phyloP scores from a whole-genome alignment of 2,113 vertebrate genomes.

The Pionites leucogaster region DNA sequence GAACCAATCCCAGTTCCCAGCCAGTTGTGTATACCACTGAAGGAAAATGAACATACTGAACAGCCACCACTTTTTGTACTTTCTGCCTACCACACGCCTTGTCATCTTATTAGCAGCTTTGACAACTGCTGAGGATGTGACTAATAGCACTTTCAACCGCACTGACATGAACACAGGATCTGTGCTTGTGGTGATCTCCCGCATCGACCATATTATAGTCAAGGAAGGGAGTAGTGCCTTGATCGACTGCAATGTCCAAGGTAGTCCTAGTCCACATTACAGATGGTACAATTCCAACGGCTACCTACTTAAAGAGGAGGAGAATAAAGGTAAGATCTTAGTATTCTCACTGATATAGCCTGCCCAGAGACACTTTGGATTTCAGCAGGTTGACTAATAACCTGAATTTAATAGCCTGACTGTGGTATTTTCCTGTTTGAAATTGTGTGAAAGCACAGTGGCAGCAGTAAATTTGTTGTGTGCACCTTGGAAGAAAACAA shows the following conservation, averaged over 20 bases:
- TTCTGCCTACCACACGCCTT: slow-evolving; percentile 71
- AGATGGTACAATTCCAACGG: slow-evolving; percentile 95
- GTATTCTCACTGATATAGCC: background rate
- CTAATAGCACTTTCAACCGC: slow-evolving; percentile 73
- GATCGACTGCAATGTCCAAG: slow-evolving; percentile 92
- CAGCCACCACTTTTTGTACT: slow-evolving; percentile 54
- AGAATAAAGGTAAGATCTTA: slow-evolving; percentile 66
- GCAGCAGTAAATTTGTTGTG: background rate
- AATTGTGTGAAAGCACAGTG: background rate
- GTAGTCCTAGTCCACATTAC: slow-evolving; percentile 84
- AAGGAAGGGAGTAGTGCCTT: slow-evolving; percentile 91
- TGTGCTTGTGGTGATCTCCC: slow-evolving; percentile 78
- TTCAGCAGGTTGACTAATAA: background rate
- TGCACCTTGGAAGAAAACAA: background rate
- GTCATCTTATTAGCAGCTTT: slow-evolving; percentile 69
- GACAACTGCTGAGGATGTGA: slow-evolving; percentile 63
- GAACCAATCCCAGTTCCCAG: slow-evolving; percentile 3
- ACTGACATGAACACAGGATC: slow-evolving; percentile 68
- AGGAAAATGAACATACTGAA: slow-evolving; percentile 67
- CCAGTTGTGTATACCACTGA: background rate
- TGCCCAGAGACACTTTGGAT: background rate
- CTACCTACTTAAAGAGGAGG: slow-evolving; percentile 77
- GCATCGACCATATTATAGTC: slow-evolving; percentile 88
- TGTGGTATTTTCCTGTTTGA: background rate
- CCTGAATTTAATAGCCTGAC: background rate